Conservation (phyloP, 2,888 invertebrate genomes). For the Orchesella flavescens region DNA sequence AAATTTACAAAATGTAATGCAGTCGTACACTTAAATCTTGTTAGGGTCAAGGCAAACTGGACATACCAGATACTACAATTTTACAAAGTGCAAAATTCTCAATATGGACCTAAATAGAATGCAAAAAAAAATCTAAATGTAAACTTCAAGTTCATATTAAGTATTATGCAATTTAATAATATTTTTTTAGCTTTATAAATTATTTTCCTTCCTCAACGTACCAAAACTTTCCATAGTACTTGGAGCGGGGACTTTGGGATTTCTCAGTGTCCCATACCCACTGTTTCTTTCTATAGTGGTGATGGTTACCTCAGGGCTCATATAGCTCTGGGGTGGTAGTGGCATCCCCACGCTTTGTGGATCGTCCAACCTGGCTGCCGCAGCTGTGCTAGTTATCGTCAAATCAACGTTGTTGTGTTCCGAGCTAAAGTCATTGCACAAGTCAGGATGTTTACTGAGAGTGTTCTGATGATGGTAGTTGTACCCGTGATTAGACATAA, state of each 20-base stretch:
- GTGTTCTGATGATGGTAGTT: conserved; percentile 55
- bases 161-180: too few relatives aligned
- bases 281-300: conserved; percentile 69
- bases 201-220: conserved; percentile 70
- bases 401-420: conserved; percentile 61
- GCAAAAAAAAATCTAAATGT: too few relatives aligned
- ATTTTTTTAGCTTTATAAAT: conserved; percentile 63
- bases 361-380: conserved; percentile 34
- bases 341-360: conserved; percentile 41
- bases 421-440: conserved; percentile 68
- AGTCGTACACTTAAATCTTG: too few relatives aligned
- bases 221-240: conserved; percentile 71
- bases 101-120: too few relatives aligned
- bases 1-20: too few relatives aligned
- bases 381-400: conserved; percentile 26
- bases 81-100: too few relatives aligned
- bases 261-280: conserved; percentile 67
- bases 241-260: conserved; percentile 63
- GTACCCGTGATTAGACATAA: conserved; percentile 42
- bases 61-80: too few relatives aligned
- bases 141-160: too few relatives aligned
- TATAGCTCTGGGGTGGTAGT: conserved; percentile 69
- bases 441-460: conserved; percentile 64
- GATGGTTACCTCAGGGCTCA: conserved; percentile 71
- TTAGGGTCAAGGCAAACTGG: too few relatives aligned